phyloP scores from a whole-genome alignment of 1,140 invertebrate species.

The Phenacoccus solenopsis region DNA sequence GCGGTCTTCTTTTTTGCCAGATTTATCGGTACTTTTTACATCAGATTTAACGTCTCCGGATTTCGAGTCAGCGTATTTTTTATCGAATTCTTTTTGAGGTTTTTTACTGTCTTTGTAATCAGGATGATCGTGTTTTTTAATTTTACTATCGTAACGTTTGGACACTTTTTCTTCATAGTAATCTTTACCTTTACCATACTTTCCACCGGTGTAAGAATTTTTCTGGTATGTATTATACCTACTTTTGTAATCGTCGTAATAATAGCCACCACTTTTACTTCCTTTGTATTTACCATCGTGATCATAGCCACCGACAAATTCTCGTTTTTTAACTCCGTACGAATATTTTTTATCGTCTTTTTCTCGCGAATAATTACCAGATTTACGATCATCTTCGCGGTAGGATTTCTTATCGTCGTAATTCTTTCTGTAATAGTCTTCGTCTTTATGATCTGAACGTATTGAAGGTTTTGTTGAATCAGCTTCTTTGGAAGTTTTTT shows the following conservation, averaged over 20 bases:
- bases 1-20: conserved; percentile 19
- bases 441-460: conserved; percentile 13
- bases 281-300: conserved; percentile 27
- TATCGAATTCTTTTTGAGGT: conserved; percentile 21
- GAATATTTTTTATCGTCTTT: conserved; percentile 7
- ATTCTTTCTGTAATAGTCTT: background rate
- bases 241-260: conserved; percentile 8
- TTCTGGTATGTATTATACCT: background rate
- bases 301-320: background rate
- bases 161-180: background rate
- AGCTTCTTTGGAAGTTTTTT: background rate
- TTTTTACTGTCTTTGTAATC: conserved; percentile 36
- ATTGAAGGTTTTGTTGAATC: background rate
- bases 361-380: background rate
- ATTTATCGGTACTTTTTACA: background rate
- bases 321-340: background rate
- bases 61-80: conserved; percentile 20
- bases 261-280: background rate
- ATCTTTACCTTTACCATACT: background rate
- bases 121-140: conserved; percentile 33
- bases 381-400: background rate
- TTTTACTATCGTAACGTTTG: conserved; percentile 13
- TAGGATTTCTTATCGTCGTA: conserved; percentile 15
- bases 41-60: conserved; percentile 20
- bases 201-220: background rate